Evolutionary conservation across 2,113 vertebrate species (phyloP), one percentile per base, ranked within the genome.

Genomic region (Menidia beryllina): DNA sequence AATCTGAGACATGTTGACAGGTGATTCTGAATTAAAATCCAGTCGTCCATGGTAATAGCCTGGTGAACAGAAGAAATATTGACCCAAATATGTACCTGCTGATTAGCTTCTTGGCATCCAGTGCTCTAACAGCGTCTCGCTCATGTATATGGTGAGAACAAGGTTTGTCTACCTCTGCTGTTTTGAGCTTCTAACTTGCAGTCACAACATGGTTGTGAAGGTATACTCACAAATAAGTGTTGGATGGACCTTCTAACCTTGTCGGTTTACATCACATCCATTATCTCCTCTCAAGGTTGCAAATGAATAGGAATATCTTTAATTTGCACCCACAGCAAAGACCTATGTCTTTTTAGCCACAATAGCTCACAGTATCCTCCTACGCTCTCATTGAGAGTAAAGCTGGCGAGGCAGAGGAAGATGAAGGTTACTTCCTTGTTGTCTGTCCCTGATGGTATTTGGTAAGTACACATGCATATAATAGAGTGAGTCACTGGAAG

Each of bases 21-120:
- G 79, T 79, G 69, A 72, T 66, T 75, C 49, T 74, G 86, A 81
- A 84, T 87, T 79, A 81, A 67, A 86, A 66, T 79, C 72, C 74
- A 83, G 55, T 78, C 79, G 77, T 81, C 57, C 57, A 56, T 70
- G 41, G 25, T 2, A 57, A 56, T 73, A 78, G 50, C 51, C n/a
- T 26, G 17, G 59, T 47, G 73, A 63, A 62, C 54, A 65, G 65
- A 72, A 78, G 68, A 61, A 67, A 54, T 36, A 76, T 27, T 80
- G 84, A 84, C 79, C 84, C 72, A 81, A 72, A 88, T 84, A 84
- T 53, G 53, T 64, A 78, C 69, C 78, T 84, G 52, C 84, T 84
- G 68, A 87, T 84, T 86, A 82, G 72, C 60, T 82, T 82, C 76
- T 61, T 24, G 27, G 74, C 75, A 61, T 64, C 61, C 58, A 41